Evolutionary conservation across 2,888 invertebrate species (phyloP).

Genomic region (Thera britannica): DNA sequence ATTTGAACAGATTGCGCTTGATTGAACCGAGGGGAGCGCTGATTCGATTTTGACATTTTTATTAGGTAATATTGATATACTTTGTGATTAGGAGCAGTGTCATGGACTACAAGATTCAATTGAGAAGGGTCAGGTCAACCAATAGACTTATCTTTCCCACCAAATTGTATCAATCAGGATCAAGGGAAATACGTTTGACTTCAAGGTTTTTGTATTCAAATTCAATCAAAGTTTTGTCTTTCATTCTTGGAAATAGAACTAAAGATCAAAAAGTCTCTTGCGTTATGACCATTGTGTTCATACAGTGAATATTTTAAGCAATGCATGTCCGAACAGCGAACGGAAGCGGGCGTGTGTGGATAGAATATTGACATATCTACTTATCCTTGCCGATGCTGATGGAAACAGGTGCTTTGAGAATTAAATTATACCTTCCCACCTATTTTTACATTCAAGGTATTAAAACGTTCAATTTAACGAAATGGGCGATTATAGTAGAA

Average conservation of each 20-base stretch:
- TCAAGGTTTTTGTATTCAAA: slow-evolving; percentile 3
- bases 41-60: slow-evolving; percentile 79
- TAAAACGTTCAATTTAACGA: slow-evolving; percentile 5
- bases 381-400: slow-evolving; percentile 41
- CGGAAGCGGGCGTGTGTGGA: slow-evolving; percentile 72
- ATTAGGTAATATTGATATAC: slow-evolving; percentile 78
- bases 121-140: slow-evolving; percentile 56
- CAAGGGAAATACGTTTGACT: not conserved
- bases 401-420: slow-evolving; percentile 42
- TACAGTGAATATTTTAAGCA: slow-evolving; percentile 71
- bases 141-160: slow-evolving; percentile 27
- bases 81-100: slow-evolving; percentile 69
- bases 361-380: slow-evolving; percentile 63
- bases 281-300: slow-evolving; percentile 54
- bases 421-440: slow-evolving; percentile 24
- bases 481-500: slow-evolving; percentile 10
- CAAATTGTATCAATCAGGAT: slow-evolving; percentile 14
- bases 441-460: slow-evolving; percentile 20
- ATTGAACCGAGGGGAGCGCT: slow-evolving; percentile 69
- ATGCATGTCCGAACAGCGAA: slow-evolving; percentile 68
- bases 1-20: slow-evolving; percentile 57
- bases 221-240: slow-evolving; percentile 31
- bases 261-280: slow-evolving; percentile 53
- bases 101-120: slow-evolving; percentile 59
- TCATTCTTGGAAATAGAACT: slow-evolving; percentile 55